Evolutionary conservation across 2,113 vertebrate genomes (phyloP).

Genomic region (Daphoenositta chrysoptera): DNA sequence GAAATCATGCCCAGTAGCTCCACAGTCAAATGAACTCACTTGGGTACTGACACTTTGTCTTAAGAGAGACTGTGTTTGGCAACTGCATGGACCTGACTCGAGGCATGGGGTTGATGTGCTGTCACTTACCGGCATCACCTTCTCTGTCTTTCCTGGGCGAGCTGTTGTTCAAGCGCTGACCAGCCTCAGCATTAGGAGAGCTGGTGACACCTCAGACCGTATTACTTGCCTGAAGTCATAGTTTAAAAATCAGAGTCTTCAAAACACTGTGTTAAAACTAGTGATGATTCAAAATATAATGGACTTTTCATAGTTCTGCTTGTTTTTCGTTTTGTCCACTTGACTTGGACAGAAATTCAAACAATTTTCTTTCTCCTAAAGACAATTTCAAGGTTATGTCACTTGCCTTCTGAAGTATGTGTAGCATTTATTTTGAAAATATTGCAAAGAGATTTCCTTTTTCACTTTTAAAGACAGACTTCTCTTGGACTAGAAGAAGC

Average conservation of each 20-base stretch:
- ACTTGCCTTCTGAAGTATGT: background rate
- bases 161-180: background rate
- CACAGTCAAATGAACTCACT: background rate
- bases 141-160: background rate
- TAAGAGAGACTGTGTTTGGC: background rate
- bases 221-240: background rate
- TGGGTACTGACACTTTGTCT: background rate
- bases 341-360: background rate
- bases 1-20: conserved; percentile 6
- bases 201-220: background rate
- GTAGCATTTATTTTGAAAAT: background rate
- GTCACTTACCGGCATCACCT: background rate
- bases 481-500: background rate
- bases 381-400: background rate
- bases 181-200: background rate
- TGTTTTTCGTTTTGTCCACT: background rate
- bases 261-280: background rate
- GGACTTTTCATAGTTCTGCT: background rate
- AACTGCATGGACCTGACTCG: background rate
- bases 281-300: background rate
- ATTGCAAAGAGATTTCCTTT: background rate
- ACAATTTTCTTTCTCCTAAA: background rate
- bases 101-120: background rate
- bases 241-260: background rate
- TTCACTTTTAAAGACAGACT: background rate